Conservation (phyloP, 2,113 vertebrate genomes). For the Anolis carolinensis region DNA sequence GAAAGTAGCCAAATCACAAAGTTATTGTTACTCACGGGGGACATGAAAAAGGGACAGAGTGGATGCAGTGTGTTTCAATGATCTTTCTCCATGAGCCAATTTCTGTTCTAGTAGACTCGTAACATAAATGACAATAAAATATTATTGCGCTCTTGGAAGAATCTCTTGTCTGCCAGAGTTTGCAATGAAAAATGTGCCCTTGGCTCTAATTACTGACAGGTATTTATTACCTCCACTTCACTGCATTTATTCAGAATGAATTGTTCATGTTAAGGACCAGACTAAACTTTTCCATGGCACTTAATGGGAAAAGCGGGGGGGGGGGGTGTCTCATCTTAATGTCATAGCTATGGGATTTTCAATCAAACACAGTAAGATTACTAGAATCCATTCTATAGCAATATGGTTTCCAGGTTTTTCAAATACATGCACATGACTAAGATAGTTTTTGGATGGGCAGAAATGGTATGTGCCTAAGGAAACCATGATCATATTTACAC, state of each 20-base stretch:
- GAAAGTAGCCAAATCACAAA: not conserved
- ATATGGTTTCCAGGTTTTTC: not conserved
- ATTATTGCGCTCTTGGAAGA: not conserved
- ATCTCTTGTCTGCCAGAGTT: slow-evolving; percentile 9
- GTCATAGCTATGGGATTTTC: not conserved
- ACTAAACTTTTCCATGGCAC: not conserved
- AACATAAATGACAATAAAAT: slow-evolving; percentile 24
- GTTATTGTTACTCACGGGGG: not conserved
- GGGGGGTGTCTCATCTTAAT: not conserved
- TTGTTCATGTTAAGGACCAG: not conserved
- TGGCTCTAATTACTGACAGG: slow-evolving; percentile 23
- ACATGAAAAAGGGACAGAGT: not conserved
- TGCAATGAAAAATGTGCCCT: slow-evolving; percentile 16
- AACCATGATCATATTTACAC: not conserved
- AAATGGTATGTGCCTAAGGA: not conserved
- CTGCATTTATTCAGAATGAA: slow-evolving; percentile 26
- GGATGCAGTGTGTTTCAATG: not conserved
- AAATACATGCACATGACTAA: not conserved
- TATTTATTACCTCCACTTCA: slow-evolving; percentile 6
- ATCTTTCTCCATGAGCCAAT: slow-evolving; percentile 5
- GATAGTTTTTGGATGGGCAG: not conserved
- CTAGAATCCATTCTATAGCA: not conserved
- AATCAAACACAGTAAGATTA: not conserved
- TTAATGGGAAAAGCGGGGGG: not conserved
- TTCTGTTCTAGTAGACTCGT: slow-evolving; percentile 15